phyloP scores from a whole-genome alignment of 2,113 vertebrate genomes.

The Platichthys flesus region DNA sequence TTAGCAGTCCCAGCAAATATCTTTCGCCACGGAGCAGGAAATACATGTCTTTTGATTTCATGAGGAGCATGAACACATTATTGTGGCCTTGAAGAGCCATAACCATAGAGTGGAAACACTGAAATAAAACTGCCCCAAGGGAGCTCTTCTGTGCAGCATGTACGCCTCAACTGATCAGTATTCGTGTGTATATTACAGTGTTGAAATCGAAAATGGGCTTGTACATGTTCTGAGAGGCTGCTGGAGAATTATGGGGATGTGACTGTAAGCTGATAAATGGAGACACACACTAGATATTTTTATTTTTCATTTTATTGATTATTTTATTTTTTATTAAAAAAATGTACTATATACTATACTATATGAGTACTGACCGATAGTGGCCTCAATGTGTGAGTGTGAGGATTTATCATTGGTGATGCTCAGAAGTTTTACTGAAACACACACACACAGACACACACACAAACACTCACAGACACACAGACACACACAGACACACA shows the following conservation, averaged over 20 bases:
- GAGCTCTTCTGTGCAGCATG: neutral
- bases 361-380: too few species aligned
- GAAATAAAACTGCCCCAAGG: neutral
- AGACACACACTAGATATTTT: too few species aligned
- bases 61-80: slow-evolving; percentile 16
- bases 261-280: neutral
- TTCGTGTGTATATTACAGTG: neutral
- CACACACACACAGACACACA: too few species aligned
- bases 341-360: too few species aligned
- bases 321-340: too few species aligned
- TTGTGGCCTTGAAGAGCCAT: slow-evolving; percentile 38
- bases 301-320: too few species aligned
- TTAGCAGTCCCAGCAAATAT: slow-evolving; percentile 19
- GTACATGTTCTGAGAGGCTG: neutral
- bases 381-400: too few species aligned
- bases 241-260: neutral
- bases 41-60: slow-evolving; percentile 19
- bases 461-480: too few species aligned
- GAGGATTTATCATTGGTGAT: neutral
- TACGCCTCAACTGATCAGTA: slow-evolving; percentile 4
- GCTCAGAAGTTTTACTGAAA: too few species aligned
- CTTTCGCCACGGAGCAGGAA: neutral
- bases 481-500: too few species aligned
- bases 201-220: neutral
- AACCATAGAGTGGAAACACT: neutral